A percentile compares a stretch with the other conserved stretches of the same genome.
phyloP scores from a whole-genome alignment of 2,113 vertebrate species.

The Fregata magnificens region DNA sequence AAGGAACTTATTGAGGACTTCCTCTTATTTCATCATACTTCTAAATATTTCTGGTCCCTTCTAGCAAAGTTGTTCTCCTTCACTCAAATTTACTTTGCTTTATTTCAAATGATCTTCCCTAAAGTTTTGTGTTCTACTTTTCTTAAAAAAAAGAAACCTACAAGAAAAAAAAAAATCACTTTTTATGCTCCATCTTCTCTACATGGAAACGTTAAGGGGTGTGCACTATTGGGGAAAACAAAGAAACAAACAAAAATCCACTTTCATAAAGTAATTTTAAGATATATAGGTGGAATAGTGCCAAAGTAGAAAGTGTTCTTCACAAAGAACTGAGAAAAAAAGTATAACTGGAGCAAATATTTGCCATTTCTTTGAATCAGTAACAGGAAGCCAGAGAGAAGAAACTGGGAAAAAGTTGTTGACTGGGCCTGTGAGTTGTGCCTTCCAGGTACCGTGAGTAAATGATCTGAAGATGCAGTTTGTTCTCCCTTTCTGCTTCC shows the following conservation, averaged over 20 bases:
- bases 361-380: background rate
- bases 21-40: background rate
- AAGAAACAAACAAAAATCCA: background rate
- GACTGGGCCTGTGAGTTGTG: background rate
- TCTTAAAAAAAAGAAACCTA: background rate
- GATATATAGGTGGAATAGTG: background rate
- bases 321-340: background rate
- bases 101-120: background rate
- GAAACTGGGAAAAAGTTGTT: background rate
- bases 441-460: rapidly evolving
- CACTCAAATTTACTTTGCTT: background rate
- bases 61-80: background rate
- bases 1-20: background rate
- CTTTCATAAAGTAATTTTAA: background rate
- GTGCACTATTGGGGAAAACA: background rate
- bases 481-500: background rate
- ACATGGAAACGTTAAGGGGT: background rate
- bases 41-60: background rate
- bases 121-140: background rate
- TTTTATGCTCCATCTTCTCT: background rate
- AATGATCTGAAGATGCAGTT: background rate
- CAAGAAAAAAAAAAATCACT: background rate
- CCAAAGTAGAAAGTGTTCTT: background rate
- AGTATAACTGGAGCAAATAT: background rate
- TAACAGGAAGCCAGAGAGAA: background rate